These are phyloP conservation scores for Neotoma lepida DNA, from an alignment of 2,113 vertebrate species.

Conservation along the genomic window DNA sequence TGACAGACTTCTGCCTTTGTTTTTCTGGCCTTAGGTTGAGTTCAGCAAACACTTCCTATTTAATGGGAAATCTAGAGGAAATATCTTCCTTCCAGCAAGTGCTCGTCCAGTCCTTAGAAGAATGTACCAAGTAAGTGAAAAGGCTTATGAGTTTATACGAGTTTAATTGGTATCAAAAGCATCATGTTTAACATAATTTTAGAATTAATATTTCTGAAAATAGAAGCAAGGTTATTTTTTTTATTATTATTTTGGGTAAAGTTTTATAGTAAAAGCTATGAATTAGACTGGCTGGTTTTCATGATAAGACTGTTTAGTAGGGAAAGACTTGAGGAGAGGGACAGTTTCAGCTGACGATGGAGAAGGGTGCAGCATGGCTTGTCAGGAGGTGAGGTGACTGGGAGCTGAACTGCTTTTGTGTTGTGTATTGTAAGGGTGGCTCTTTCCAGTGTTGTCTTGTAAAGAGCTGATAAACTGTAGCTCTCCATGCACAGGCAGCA, in stretches of 20 bases:
- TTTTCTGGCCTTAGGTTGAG: conserved; percentile 87
- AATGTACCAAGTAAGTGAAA: conserved; percentile 95
- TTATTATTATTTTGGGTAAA: background rate
- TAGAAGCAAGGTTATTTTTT: background rate
- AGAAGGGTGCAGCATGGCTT: background rate
- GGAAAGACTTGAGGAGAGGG: background rate
- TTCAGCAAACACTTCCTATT: conserved; percentile 88
- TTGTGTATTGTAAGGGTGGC: accelerated
- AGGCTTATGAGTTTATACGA: background rate
- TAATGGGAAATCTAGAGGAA: conserved; percentile 97
- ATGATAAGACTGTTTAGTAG: background rate
- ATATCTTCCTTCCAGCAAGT: conserved; percentile 98
- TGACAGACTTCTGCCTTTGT: background rate
- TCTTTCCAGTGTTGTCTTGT: background rate
- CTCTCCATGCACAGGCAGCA: accelerated
- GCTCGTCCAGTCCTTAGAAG: conserved; percentile 97
- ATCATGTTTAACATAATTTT: background rate
- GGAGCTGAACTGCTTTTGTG: accelerated
- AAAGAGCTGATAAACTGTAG: background rate
- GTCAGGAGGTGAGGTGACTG: background rate
- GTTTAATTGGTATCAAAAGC: background rate
- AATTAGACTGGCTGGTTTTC: background rate
- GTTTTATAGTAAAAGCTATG: background rate
- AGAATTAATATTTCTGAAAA: conserved; percentile 14
- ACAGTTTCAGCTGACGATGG: background rate